Percentiles rank a stretch among this genome's conserved stretches.
Evolutionary conservation across 2,113 vertebrate genomes (phyloP).

Genomic region (Tychaedon coryphoeus): DNA sequence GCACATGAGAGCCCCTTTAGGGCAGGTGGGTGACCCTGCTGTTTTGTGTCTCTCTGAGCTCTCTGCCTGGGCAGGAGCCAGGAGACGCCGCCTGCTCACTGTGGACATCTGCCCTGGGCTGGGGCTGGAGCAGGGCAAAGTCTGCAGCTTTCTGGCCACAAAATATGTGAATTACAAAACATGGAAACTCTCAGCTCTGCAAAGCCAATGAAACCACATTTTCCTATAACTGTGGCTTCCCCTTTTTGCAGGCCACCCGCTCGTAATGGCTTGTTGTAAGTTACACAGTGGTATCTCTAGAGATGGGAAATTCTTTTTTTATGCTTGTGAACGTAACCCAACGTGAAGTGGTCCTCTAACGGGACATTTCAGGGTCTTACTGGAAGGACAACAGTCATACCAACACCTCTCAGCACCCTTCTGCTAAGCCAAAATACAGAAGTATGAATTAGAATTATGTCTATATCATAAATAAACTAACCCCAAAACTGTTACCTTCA

Average conservation of each 20-base stretch:
- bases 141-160: background rate
- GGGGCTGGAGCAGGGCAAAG: background rate
- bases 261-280: background rate
- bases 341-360: background rate
- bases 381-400: background rate
- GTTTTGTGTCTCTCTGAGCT: background rate
- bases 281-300: background rate
- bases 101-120: background rate
- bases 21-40: background rate
- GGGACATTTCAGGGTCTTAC: background rate
- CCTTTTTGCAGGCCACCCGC: background rate
- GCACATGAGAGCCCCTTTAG: background rate
- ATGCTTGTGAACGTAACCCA: background rate
- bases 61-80: background rate
- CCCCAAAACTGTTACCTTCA: background rate
- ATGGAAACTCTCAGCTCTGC: conserved; percentile 48
- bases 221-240: conserved; percentile 44
- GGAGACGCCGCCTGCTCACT: background rate
- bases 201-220: conserved; percentile 48
- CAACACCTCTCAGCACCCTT: background rate
- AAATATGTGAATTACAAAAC: conserved; percentile 8
- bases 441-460: background rate
- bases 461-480: background rate
- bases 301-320: conserved; percentile 8
- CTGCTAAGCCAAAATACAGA: background rate